Conservation (phyloP, 2,888 invertebrate species). For the Plagodis dolabraria region DNA sequence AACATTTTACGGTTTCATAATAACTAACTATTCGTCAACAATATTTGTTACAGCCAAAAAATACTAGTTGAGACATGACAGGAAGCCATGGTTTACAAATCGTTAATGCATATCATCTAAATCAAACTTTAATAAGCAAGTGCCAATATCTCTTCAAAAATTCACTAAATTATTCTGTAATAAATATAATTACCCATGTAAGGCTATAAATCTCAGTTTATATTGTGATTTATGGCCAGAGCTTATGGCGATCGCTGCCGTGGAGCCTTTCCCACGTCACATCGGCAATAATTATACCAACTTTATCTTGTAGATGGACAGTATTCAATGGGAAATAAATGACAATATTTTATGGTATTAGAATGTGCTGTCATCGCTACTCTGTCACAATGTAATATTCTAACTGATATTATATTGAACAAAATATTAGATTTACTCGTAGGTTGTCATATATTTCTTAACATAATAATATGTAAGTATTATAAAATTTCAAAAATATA, state of each 20-base stretch:
- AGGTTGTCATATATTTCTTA: too few relatives aligned
- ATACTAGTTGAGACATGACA: too few relatives aligned
- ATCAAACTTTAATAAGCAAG: background rate
- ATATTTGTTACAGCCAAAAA: too few relatives aligned
- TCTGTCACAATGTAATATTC: background rate
- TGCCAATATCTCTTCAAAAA: background rate
- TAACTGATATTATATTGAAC: too few relatives aligned
- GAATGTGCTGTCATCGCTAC: background rate
- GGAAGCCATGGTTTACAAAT: too few relatives aligned
- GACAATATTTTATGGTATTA: slow-evolving; percentile 5
- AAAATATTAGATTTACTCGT: too few relatives aligned
- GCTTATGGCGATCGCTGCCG: slow-evolving; percentile 63
- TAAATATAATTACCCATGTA: slow-evolving; percentile 68
- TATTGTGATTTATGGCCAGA: slow-evolving; percentile 64
- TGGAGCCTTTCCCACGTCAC: slow-evolving; percentile 54
- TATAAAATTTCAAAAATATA: too few relatives aligned
- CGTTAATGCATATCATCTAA: too few relatives aligned
- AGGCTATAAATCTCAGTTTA: slow-evolving; percentile 65
- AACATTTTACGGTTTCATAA: too few relatives aligned
- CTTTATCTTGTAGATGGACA: slow-evolving; percentile 14
- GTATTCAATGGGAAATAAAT: slow-evolving; percentile 11
- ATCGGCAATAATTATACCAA: slow-evolving; percentile 48
- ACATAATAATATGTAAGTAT: too few relatives aligned
- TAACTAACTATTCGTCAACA: too few relatives aligned
- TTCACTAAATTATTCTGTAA: slow-evolving; percentile 50